Conservation (phyloP, 2,888 invertebrate genomes). For the Phyto melanocephala region DNA sequence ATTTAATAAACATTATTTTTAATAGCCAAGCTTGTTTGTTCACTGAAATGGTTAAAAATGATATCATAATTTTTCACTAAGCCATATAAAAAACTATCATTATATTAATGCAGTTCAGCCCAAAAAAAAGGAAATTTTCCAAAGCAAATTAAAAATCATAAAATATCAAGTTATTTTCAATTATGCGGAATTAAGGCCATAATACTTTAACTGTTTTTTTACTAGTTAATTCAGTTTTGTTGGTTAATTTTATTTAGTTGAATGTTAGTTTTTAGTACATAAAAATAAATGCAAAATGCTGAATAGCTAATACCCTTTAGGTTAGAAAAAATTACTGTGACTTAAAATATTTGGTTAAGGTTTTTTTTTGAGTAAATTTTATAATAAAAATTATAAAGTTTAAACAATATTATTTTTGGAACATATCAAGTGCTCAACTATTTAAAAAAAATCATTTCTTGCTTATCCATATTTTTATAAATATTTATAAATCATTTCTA, state of each 20-base stretch:
- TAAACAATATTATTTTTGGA: too few species aligned
- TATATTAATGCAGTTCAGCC: neutral
- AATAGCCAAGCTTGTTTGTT: constrained; percentile 6
- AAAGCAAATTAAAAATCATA: constrained; percentile 61
- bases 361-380: too few species aligned
- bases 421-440: too few species aligned
- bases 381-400: too few species aligned
- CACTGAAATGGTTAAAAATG: constrained; percentile 2
- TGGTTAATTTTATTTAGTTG: constrained; percentile 19
- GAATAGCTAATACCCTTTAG: too few species aligned
- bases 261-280: neutral
- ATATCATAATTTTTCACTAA: constrained; percentile 14
- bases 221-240: constrained; percentile 7
- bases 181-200: constrained; percentile 60
- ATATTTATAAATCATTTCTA: neutral
- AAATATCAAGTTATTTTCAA: constrained; percentile 59
- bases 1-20: constrained; percentile 6
- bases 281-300: neutral
- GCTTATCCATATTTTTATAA: too few species aligned
- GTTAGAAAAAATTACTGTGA: too few species aligned
- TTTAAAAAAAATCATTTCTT: too few species aligned
- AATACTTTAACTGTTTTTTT: constrained; percentile 42
- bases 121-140: constrained; percentile 13
- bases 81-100: neutral
- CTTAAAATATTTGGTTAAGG: too few species aligned